Base-by-base conservation (phyloP, 2,888 invertebrate species). In the Atherix ibis region DNA sequence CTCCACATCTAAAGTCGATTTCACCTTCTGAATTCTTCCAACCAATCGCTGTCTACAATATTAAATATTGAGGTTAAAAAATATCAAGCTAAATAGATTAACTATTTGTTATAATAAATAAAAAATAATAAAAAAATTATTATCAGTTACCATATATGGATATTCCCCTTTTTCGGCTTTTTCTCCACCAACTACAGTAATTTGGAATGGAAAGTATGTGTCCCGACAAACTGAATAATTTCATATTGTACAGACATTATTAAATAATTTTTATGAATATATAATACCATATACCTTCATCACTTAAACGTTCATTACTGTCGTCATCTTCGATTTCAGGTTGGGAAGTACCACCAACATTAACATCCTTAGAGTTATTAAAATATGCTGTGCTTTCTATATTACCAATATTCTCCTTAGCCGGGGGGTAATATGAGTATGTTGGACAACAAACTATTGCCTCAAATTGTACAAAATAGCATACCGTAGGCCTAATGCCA, bases 91-190 rank as follows among this genome's bases (percentile, higher is more conserved):
- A 18, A 8, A 17, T 34, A 25, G 8, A 12, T 18, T 13, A 34
- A 18, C 5, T 9, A 17, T 10, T 26, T 18, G 13, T 27, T 12
- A 27, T 12, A n/a, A 10, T 2, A n/a, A 27, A 27, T 4, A 15
- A 29, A 29, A 17, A 16, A 3, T 4, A 4, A 22, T n/a, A n/a
- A n/a, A n/a, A n/a, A n/a, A 3, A 31, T 31, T n/a, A n/a, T 19
- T 8, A 9, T 27, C 1, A 25, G 19, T 25, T 26, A 38, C 38
- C 37, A 40, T 43, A 18, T 38, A 39, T 3, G 42, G 40, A 39
- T 38, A 40, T 34, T 43, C 39, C 1, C 40, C 43, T 9, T 18
- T 18, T 13, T 30, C 30, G 12, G 39, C 24, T n/a, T 6, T 4
- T 13, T 16, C 24, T 9, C 40, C 40, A 14, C 40, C 43, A 27